Base-by-base conservation (phyloP, 2,797 vertebrate species). In the Sebastes goodei region DNA sequence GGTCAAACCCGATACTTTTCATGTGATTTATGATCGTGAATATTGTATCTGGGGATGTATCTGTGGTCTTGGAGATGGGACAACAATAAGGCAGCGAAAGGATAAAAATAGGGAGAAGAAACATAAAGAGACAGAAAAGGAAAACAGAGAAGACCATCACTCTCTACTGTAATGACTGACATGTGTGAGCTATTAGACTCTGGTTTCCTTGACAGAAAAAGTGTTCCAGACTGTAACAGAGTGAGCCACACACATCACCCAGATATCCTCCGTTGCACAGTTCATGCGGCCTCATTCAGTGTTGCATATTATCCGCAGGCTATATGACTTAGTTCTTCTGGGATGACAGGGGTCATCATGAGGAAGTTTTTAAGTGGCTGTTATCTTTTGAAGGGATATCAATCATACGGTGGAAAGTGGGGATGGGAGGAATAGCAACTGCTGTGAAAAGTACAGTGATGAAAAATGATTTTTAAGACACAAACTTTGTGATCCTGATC, bases 101-200 rank as follows among this genome's bases (percentile, higher is more conserved):
- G 10, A 52, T 55, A 73, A 79, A 77, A 76, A 74, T 25, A 23
- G 56, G 20, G 32, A 59, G 59, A 81, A 68, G 61, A 71, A 64
- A 81, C 25, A 61, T 10, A 82, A 25, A 81, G 7, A 83, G 69
- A 83, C 69, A 78, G 53, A 60, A 74, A 73, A 79, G 66, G 66
- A 71, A 81, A 74, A 74, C 76, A 71, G 29, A 55, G 27, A 53
- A 33, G 60, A 65, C 86, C 66, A 82, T 81, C 67, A 56, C 85
- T 56, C 74, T 84, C 57, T 38, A 4, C 56, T 66, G 57, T 83
- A 89, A 86, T 88, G 79, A 84, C 76, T 80, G 74, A 79, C 91
- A 93, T 89, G 86, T 93, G 92, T 81, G 80, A 89, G 82, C 81
- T 77, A 92, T 92, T 93, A 92, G 63, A 71, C 64, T 86, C 83